Evolutionary conservation across 1,140 invertebrate species (phyloP), one percentile per base, ranked within the genome.

Genomic region (Hirudo medicinalis): DNA sequence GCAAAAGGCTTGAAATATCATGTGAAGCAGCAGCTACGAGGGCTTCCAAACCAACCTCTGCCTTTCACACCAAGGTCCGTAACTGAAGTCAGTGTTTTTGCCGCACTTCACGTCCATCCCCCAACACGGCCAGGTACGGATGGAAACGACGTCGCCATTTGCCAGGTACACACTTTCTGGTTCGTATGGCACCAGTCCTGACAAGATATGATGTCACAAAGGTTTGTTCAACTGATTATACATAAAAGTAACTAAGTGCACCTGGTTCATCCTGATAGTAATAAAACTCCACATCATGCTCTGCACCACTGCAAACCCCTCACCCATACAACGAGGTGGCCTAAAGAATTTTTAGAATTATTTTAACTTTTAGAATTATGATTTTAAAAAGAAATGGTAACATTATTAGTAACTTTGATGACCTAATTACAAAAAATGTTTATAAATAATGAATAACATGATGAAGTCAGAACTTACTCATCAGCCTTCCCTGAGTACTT

Each of bases 51-150:
- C 57, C 29, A 72, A 82, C 80, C 94, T 85, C 81, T 98, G 95
- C 57, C 94, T 85, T 81, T 98, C 95, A 9, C 93, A 94, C 94
- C 94, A 99, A 6, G 96, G 94, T 2, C 95, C 95, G 78, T 97
- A 97, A 81, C 92, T 94, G 76, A 97, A 92, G 79, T 97, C 92
- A 55, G 95, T 98, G 29, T 89, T 93, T 84, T 96, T 95, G 2
- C 93, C 91, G 85, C 93, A 97, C 80, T 94, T 94, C 25, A 97
- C 90, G 80, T 95, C 92, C 6, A 96, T 87, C 3, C 92, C 92
- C 90, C 92, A 94, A 75, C 92, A 90, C 0, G 93, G 93, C 20
- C 91, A 91, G 72, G 91, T 90, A 20, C 91, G 89, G 78, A 92
- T 89, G 2, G 80, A 76, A 9, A 94, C 89, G 68, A 92, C 88